These are phyloP conservation scores for Ectemnius cavifrons DNA, from an alignment of 2,888 invertebrate species.

Conservation along the genomic window DNA sequence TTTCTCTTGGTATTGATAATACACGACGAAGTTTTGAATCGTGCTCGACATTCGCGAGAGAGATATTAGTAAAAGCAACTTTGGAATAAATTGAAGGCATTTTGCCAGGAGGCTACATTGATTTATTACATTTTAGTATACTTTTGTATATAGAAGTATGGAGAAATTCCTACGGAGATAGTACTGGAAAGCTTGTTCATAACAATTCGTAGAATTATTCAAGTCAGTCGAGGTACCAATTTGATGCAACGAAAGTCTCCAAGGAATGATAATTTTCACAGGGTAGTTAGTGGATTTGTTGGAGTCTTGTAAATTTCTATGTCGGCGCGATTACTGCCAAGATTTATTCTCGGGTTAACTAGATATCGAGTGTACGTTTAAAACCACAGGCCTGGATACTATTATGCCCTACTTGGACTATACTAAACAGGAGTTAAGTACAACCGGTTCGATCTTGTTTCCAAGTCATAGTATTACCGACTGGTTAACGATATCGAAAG, in stretches of 20 bases:
- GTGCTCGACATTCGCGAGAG: too few relatives aligned
- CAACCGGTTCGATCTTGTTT: too few relatives aligned
- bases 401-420: background rate
- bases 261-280: slow-evolving; percentile 12
- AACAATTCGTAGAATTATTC: slow-evolving; percentile 25
- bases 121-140: too few relatives aligned
- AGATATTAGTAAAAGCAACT: too few relatives aligned
- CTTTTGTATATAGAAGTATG: background rate
- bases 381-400: background rate
- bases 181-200: slow-evolving; percentile 4
- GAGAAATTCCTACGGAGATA: background rate
- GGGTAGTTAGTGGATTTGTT: slow-evolving; percentile 41
- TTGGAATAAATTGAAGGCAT: too few relatives aligned
- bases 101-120: too few relatives aligned
- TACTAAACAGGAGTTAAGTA: background rate
- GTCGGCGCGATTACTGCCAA: slow-evolving; percentile 33
- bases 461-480: too few relatives aligned
- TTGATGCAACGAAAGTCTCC: slow-evolving; percentile 36
- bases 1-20: too few relatives aligned
- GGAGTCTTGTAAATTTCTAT: slow-evolving; percentile 2
- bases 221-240: slow-evolving; percentile 19
- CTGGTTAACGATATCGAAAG: too few relatives aligned
- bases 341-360: slow-evolving; percentile 23
- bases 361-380: background rate
- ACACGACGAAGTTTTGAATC: too few relatives aligned